Base-by-base conservation (phyloP, 2,888 invertebrate species). In the Heteropelma amictum region DNA sequence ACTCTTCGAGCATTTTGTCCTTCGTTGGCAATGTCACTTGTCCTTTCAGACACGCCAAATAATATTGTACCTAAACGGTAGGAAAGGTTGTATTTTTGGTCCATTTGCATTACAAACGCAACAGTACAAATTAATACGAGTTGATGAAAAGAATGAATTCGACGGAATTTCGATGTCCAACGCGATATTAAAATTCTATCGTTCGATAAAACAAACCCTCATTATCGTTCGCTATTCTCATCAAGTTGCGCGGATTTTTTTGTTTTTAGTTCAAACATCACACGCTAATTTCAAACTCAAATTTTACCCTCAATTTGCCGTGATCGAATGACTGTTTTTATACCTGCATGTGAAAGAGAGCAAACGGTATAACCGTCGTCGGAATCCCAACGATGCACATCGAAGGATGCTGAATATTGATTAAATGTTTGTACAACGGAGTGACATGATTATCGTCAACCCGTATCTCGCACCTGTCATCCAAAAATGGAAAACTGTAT, bases 331-430 rank as follows among this genome's bases (percentile, higher is more conserved):
- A 17, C 33, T 17, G 10, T n/a, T 30, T 47, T 7, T 45, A 26
- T 23, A 95, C 94, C 92, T 96, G 96, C 70, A 92, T 90, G 82
- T 95, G 93, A 84, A 95, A 93, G 83, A 94, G 91, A 61, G 94
- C 91, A 89, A 94, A 92, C 0, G 93, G 93, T 79, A 94, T 92
- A 0, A 94, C 93, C 5, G 91, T 89, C 78, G 92, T 93, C 0
- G 94, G 93, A 10, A 96, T 90, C 0, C 96, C 96, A 42, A 96
- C 90, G 78, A 96, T 93, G 56, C 92, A 91, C 92, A 96, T 93
- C n/a, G 92, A 92, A 0, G 95, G 95, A 79, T 92, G 92, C 64
- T 93, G 91, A 10, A 94, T 93, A 87, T 96, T 94, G 49, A 96
- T 92, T 60, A 95, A 90, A 82, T 96, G 95, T 82, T 94, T 93